phyloP scores from a whole-genome alignment of 2,888 invertebrate genomes.

The Tethea ocularis region DNA sequence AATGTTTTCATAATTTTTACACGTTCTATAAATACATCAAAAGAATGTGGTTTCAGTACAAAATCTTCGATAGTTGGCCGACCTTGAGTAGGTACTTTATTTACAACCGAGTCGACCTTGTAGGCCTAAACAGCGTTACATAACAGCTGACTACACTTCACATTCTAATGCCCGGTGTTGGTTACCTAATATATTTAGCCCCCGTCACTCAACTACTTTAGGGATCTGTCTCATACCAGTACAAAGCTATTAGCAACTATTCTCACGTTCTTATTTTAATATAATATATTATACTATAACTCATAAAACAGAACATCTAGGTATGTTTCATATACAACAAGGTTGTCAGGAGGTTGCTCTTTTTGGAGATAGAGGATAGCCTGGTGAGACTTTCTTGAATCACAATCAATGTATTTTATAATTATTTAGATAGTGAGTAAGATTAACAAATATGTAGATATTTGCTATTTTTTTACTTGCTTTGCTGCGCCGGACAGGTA shows the following conservation, averaged over 20 bases:
- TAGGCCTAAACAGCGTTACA: neutral
- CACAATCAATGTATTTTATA: no score
- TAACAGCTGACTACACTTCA: slow-evolving; percentile 4
- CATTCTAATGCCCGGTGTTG: slow-evolving; percentile 1
- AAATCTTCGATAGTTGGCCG: neutral
- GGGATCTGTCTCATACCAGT: neutral
- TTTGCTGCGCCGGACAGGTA: no score
- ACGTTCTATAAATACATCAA: neutral
- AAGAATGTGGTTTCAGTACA: neutral
- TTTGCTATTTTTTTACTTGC: no score
- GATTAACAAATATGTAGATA: no score
- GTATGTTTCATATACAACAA: no score
- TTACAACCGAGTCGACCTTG: neutral
- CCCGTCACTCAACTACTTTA: neutral
- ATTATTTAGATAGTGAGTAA: no score
- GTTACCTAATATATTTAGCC: neutral
- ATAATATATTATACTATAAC: no score
- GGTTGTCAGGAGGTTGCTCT: no score
- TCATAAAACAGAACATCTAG: neutral
- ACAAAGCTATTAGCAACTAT: neutral
- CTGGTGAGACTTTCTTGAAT: no score
- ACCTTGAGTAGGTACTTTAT: neutral
- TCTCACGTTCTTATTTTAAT: neutral
- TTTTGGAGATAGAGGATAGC: no score
- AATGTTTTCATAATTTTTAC: no score